Evolutionary conservation across 2,113 vertebrate genomes (phyloP).

Genomic region (Scomber japonicus): DNA sequence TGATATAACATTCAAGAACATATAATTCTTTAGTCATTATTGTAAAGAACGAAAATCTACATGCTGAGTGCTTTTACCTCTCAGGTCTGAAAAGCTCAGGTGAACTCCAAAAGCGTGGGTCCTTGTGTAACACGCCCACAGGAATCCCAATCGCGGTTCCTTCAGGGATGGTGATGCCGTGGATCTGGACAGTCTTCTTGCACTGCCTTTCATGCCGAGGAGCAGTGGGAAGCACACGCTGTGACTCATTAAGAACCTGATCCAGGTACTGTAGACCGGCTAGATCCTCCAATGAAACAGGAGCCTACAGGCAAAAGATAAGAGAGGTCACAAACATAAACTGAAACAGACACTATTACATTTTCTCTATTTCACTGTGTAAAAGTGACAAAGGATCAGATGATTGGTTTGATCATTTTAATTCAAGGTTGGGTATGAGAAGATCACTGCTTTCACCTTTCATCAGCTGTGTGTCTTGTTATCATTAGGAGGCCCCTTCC

Average conservation of each 20-base stretch:
- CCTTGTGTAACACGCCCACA: slow-evolving; percentile 47
- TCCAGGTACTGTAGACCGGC: slow-evolving; percentile 71
- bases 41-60: background rate
- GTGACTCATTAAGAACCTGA: slow-evolving; percentile 66
- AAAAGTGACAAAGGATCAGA: too few relatives aligned
- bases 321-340: background rate
- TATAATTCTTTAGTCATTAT: too few relatives aligned
- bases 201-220: slow-evolving; percentile 73
- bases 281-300: slow-evolving; percentile 60
- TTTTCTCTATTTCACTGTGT: too few relatives aligned
- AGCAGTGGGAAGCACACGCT: slow-evolving; percentile 59
- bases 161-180: slow-evolving; percentile 69
- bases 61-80: slow-evolving; percentile 49
- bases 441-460: too few relatives aligned
- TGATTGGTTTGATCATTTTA: too few relatives aligned
- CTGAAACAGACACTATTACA: background rate
- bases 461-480: too few relatives aligned
- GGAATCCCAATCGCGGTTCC: slow-evolving; percentile 59
- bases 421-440: too few relatives aligned
- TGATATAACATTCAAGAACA: too few relatives aligned
- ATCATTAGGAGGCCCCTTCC: too few relatives aligned
- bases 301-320: slow-evolving; percentile 24
- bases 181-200: slow-evolving; percentile 65
- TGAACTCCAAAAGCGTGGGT: slow-evolving; percentile 70
- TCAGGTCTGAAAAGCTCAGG: slow-evolving; percentile 75